phyloP scores from a whole-genome alignment of 2,113 vertebrate species.

The Poeciliopsis turrubarensis region DNA sequence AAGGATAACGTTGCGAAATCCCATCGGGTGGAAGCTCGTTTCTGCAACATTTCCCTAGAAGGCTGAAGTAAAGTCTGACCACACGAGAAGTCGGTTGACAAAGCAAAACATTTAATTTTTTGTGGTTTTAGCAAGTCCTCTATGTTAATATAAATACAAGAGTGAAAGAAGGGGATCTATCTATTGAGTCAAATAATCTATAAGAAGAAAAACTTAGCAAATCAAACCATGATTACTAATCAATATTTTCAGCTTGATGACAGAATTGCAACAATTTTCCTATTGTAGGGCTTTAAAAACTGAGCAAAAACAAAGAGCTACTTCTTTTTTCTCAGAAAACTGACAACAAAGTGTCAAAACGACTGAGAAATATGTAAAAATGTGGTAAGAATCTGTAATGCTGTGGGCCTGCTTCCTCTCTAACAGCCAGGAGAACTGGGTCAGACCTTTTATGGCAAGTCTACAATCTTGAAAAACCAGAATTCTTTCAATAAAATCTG shows the following conservation, averaged over 20 bases:
- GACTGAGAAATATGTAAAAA: too few species aligned
- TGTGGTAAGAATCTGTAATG: too few species aligned
- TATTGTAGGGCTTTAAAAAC: too few species aligned
- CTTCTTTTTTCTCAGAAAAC: too few species aligned
- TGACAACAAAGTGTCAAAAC: too few species aligned
- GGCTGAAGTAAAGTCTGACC: conserved; percentile 34
- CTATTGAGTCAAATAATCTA: neutral
- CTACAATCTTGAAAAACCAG: neutral
- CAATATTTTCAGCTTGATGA: too few species aligned
- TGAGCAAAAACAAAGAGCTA: too few species aligned
- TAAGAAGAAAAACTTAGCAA: too few species aligned
- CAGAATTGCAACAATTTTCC: too few species aligned
- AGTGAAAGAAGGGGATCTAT: neutral
- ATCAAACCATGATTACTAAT: too few species aligned
- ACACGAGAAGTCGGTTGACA: conserved; percentile 6
- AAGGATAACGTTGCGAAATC: conserved; percentile 54
- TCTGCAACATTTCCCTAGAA: conserved; percentile 41
- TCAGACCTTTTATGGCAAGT: neutral
- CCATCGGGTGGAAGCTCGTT: conserved; percentile 44
- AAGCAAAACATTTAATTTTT: conserved; percentile 39
- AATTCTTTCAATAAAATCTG: neutral
- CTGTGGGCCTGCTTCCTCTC: too few species aligned
- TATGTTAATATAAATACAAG: conserved; percentile 4
- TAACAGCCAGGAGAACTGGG: neutral
- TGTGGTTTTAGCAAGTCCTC: conserved; percentile 9